Evolutionary conservation across 2,888 invertebrate species (phyloP).

Genomic region (Leucania comma): DNA sequence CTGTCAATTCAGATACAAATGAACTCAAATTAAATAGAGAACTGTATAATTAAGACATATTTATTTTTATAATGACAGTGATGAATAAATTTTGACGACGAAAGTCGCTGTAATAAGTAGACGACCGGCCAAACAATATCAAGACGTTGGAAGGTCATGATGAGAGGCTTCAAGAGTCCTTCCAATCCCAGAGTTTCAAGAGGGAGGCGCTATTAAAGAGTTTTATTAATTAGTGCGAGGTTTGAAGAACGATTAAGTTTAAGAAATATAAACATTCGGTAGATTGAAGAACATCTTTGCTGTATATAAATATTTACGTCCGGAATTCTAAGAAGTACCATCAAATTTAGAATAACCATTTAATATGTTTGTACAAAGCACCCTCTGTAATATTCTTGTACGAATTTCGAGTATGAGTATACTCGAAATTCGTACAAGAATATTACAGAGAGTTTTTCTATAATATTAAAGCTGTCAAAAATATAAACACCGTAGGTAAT

Average conservation of each 20-base stretch:
- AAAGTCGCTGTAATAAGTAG: conserved; percentile 33
- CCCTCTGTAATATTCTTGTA: neutral
- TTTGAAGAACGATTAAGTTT: conserved; percentile 52
- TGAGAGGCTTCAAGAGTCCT: conserved; percentile 53
- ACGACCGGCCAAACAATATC: conserved; percentile 32
- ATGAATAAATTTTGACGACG: conserved; percentile 9
- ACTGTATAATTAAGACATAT: neutral
- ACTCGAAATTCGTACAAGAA: too few species aligned
- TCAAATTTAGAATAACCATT: conserved; percentile 23
- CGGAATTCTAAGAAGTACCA: conserved; percentile 22
- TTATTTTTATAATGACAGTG: neutral
- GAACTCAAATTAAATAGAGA: neutral
- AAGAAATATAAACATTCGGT: conserved; percentile 48
- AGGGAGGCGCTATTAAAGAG: conserved; percentile 51
- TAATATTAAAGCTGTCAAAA: conserved; percentile 3
- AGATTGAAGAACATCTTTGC: conserved; percentile 31
- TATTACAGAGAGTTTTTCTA: too few species aligned
- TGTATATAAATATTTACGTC: conserved; percentile 41
- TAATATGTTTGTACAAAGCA: conserved; percentile 12
- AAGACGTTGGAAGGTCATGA: conserved; percentile 51
- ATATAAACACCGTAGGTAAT: neutral
- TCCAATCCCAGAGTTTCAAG: conserved; percentile 43
- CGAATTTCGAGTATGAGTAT: neutral
- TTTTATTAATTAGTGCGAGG: conserved; percentile 60
- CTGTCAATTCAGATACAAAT: neutral